phyloP scores from a whole-genome alignment of 2,113 vertebrate species.

The Hemichromis elongatus region DNA sequence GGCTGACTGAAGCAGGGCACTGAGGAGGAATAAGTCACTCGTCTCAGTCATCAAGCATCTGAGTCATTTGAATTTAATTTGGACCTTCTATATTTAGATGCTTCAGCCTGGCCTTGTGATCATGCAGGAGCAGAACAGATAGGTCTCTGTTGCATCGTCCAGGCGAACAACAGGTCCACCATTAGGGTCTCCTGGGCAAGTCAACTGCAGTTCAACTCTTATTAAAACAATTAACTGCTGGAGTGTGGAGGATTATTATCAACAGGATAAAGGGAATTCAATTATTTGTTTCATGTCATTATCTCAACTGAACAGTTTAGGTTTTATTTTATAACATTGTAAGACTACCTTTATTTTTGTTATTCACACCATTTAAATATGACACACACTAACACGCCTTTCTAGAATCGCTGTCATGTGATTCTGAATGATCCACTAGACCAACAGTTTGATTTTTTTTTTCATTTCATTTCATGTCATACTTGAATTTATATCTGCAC shows the following conservation, averaged over 20 bases:
- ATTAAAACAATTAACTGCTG: neutral
- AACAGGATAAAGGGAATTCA: neutral
- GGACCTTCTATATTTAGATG: slow-evolving; percentile 49
- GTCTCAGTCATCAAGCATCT: slow-evolving; percentile 45
- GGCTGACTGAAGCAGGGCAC: neutral
- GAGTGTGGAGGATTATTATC: neutral
- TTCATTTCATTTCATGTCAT: neutral
- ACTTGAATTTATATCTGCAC: neutral
- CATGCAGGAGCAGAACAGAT: slow-evolving; percentile 41
- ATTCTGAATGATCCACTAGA: neutral
- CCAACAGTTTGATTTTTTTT: neutral
- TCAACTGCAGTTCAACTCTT: slow-evolving; percentile 7
- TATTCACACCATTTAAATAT: neutral
- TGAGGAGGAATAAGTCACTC: slow-evolving; percentile 24
- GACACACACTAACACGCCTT: neutral
- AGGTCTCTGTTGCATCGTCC: slow-evolving; percentile 25
- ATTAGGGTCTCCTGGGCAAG: slow-evolving; percentile 12
- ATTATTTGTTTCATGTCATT: neutral
- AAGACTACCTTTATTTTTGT: neutral
- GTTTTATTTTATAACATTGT: neutral
- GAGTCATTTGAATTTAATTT: slow-evolving; percentile 66
- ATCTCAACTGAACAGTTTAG: neutral
- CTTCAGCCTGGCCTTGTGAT: slow-evolving; percentile 17
- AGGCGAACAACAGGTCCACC: slow-evolving; percentile 8
- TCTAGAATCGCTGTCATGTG: neutral